Conservation (phyloP, 2,888 invertebrate genomes). For the Andricus curvator region DNA sequence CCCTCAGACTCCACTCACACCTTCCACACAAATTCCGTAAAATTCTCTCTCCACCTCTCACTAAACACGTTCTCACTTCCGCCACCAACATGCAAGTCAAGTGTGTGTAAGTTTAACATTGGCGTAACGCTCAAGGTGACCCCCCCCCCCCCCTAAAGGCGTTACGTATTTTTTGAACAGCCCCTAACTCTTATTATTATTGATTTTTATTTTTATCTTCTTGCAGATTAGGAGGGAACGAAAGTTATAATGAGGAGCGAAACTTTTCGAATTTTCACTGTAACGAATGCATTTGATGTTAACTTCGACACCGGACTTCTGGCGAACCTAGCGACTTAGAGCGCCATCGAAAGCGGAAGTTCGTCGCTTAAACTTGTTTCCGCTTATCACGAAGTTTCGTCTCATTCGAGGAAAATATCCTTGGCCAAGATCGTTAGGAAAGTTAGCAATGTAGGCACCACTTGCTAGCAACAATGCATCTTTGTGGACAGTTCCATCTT, state of each 20-base stretch:
- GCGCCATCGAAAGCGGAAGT: slow-evolving; percentile 23
- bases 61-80: too few relatives aligned
- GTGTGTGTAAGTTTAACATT: too few relatives aligned
- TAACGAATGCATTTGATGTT: slow-evolving; percentile 36
- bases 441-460: slow-evolving; percentile 9
- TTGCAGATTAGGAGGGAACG: neutral
- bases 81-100: too few relatives aligned
- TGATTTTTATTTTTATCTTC: too few relatives aligned
- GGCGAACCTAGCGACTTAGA: neutral
- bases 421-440: slow-evolving; percentile 27
- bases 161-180: too few relatives aligned
- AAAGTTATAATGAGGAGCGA: neutral
- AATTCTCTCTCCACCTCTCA: too few relatives aligned
- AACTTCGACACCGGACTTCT: slow-evolving; percentile 25
- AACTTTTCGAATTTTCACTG: slow-evolving; percentile 1
- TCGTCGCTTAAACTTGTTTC: slow-evolving; percentile 25
- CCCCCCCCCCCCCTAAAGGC: too few relatives aligned
- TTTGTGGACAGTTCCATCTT: slow-evolving; percentile 7
- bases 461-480: neutral
- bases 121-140: too few relatives aligned
- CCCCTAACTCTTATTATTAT: too few relatives aligned
- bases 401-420: slow-evolving; percentile 31
- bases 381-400: slow-evolving; percentile 32
- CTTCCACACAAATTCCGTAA: too few relatives aligned
- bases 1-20: too few relatives aligned